Conservation (phyloP, 1,140 invertebrate genomes). For the Popillia japonica region DNA sequence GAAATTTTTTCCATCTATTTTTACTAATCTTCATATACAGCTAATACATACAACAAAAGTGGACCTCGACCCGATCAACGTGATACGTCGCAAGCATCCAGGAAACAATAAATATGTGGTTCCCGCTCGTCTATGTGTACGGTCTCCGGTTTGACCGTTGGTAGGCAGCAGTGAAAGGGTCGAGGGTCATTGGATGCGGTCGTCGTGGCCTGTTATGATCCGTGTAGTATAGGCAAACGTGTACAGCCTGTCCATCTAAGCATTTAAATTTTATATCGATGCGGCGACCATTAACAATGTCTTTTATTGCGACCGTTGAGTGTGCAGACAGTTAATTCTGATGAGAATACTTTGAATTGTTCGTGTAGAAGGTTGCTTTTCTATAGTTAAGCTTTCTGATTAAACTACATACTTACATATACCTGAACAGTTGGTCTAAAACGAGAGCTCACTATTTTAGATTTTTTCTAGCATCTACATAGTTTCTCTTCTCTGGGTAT, state of each 20-base stretch:
- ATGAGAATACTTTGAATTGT: slow-evolving; percentile 20
- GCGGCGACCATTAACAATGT: slow-evolving; percentile 19
- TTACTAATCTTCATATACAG: slow-evolving; percentile 46
- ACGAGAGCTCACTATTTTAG: no score
- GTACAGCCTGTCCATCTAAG: slow-evolving; percentile 24
- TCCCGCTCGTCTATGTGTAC: slow-evolving; percentile 38
- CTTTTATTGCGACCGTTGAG: slow-evolving; percentile 19
- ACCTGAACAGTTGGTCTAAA: neutral
- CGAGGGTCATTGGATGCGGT: slow-evolving; percentile 43
- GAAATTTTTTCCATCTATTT: slow-evolving; percentile 44
- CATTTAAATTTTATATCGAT: slow-evolving; percentile 38
- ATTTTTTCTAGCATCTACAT: no score
- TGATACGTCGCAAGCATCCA: slow-evolving; percentile 39
- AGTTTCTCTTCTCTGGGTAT: no score
- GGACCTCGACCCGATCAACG: slow-evolving; percentile 43
- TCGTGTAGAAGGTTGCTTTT: neutral
- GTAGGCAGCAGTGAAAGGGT: slow-evolving; percentile 39
- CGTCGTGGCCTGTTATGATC: slow-evolving; percentile 32
- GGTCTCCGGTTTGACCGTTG: slow-evolving; percentile 44
- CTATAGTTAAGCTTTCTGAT: neutral
- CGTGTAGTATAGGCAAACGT: slow-evolving; percentile 20
- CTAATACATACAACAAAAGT: slow-evolving; percentile 46
- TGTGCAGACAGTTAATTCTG: slow-evolving; percentile 10
- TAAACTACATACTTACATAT: neutral
- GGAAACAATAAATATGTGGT: slow-evolving; percentile 48